Evolutionary conservation across 2,797 vertebrate species (phyloP).

Genomic region (Enteromius treurensis): DNA sequence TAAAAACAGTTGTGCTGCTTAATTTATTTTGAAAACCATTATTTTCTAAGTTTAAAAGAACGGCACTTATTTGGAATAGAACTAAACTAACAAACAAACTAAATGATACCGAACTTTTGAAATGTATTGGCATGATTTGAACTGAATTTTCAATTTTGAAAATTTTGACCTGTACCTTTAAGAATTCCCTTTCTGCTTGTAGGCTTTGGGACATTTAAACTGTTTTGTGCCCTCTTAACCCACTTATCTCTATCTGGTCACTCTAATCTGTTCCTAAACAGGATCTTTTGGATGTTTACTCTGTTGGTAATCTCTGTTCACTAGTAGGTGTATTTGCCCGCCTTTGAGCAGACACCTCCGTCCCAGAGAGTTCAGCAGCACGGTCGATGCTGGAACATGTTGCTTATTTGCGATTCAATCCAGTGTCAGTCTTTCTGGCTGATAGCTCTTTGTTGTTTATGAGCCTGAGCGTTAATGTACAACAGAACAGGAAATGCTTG

Average conservation of each 20-base stretch:
- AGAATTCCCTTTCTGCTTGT: not conserved
- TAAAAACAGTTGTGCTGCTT: not conserved
- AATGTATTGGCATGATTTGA: not conserved
- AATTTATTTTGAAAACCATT: not conserved
- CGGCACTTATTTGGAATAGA: not conserved
- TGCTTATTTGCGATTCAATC: conserved; percentile 34
- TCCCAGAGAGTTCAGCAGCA: conserved; percentile 21
- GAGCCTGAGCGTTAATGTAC: conserved; percentile 59
- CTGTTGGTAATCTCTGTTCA: conserved; percentile 18
- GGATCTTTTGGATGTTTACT: conserved; percentile 41
- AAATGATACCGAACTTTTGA: not conserved
- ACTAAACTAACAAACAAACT: no score
- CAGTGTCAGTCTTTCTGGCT: conserved; percentile 45
- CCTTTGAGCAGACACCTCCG: conserved; percentile 20
- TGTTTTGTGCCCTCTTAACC: not conserved
- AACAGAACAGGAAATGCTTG: conserved; percentile 67
- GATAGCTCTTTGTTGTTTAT: conserved; percentile 60
- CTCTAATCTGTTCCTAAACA: conserved; percentile 8
- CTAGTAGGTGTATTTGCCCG: conserved; percentile 34
- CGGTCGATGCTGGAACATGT: not conserved
- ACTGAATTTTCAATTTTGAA: not conserved
- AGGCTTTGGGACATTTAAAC: not conserved
- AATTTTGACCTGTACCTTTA: not conserved
- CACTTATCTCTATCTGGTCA: not conserved
- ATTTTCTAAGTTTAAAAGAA: not conserved